Percentiles rank a stretch among this genome's conserved stretches.
Evolutionary conservation across 2,888 invertebrate species (phyloP).

Genomic region (Ichneumoninae sp.): DNA sequence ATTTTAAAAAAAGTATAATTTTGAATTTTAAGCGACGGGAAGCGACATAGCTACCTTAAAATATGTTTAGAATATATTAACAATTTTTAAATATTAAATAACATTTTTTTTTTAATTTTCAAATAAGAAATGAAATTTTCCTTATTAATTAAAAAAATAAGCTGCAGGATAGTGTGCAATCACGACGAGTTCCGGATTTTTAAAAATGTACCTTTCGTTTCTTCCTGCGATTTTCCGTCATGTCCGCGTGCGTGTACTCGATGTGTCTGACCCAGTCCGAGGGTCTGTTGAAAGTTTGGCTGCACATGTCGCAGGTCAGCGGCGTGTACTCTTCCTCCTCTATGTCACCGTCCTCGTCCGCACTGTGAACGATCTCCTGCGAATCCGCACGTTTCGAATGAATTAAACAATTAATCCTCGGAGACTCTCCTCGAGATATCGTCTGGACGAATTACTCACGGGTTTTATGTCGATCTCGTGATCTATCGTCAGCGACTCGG

Average conservation of each 20-base stretch:
- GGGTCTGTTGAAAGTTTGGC: conserved; percentile 92
- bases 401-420: neutral
- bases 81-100: too few species aligned
- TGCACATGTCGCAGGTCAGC: conserved; percentile 92
- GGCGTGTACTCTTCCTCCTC: conserved; percentile 89
- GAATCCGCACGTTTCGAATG: neutral
- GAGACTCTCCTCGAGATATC: neutral
- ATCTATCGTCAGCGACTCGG: conserved; percentile 88
- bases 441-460: conserved; percentile 81
- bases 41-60: too few species aligned
- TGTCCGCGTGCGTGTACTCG: conserved; percentile 90
- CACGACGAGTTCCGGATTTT: neutral
- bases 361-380: conserved; percentile 83
- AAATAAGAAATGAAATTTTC: neutral
- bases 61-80: too few species aligned
- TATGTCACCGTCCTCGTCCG: conserved; percentile 84
- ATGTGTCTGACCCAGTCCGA: conserved; percentile 94
- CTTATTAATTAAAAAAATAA: neutral
- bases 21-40: too few species aligned
- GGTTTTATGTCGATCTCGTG: conserved; percentile 90
- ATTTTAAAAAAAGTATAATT: too few species aligned
- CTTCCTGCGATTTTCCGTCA: conserved; percentile 84
- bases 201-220: conserved; percentile 79
- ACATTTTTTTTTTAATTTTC: too few species aligned
- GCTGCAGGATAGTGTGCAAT: too few species aligned